Evolutionary conservation across 2,113 vertebrate genomes (phyloP), one percentile per base, ranked within the genome.

Genomic region (Prunella fulvescens): DNA sequence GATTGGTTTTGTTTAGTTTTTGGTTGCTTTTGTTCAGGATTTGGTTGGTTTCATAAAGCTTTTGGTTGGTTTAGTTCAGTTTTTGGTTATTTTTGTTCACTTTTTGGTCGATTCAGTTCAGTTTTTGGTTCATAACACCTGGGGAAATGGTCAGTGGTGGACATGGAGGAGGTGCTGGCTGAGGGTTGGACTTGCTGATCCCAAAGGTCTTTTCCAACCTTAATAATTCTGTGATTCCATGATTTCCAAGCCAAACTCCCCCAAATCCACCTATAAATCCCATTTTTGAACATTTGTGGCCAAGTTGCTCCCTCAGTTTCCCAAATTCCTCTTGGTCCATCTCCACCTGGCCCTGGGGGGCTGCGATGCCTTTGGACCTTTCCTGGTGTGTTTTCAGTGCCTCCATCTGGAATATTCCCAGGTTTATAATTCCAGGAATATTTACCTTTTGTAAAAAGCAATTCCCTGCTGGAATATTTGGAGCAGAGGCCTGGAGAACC

Each of bases 321-420:
- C 28, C 54, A 7, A 8, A 19, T 12, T 33, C 39, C 39, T 44
- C 33, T 0, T 10, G 28, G 11, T 35, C 57, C 22, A 0, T 20
- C 24, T 37, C 64, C 40, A 7, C 24, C 35, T 69, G 65, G 33
- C 33, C 15, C 29, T n/a, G 62, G 33, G 48, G 15, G 16, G 4
- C 18, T 53, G 54, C 1, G 10, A 17, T 45, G 24, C 73, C 57
- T 71, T 66, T 13, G 42, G 40, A 28, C 25, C 19, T 70, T 47
- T 40, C 58, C 25, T 22, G 24, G 3, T 0, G 1, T 40, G 1
- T 33, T 67, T 48, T 28, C 42, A 58, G 19, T 6, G 14, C 19
- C 37, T 25, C 5, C 0, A 0, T 4, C 54, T 26, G 33, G 40
- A 60, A 56, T 54, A 28, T 37, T 50, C 24, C 25, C 16, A 12